Conservation (phyloP, 1,140 invertebrate genomes). For the Anastatus disparis region DNA sequence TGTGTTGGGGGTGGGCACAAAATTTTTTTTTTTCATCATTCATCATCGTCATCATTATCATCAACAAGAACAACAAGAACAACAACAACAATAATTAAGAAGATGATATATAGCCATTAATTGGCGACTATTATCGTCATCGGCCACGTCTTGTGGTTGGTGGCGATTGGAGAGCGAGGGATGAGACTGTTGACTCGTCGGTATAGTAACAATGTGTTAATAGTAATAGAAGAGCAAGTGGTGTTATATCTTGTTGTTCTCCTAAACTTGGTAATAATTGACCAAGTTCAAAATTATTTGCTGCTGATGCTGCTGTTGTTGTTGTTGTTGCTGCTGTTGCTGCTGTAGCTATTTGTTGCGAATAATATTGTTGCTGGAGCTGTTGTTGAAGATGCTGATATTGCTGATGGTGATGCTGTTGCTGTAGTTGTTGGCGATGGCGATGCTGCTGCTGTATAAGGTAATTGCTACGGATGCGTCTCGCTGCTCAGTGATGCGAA, state of each 20-base stretch:
- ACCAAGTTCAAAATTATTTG: no score
- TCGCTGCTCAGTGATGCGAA: conserved; percentile 31
- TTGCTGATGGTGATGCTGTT: background rate
- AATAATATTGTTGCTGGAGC: background rate
- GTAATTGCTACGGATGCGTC: conserved; percentile 7
- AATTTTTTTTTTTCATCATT: no score
- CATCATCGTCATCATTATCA: no score
- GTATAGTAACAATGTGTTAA: conserved; percentile 8
- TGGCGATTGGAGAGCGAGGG: background rate
- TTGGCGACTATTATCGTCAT: conserved; percentile 17
- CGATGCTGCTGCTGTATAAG: background rate
- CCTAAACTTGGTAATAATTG: no score
- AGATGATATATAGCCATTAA: no score
- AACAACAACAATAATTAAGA: conserved; percentile 39
- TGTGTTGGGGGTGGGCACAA: no score
- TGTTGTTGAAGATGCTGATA: background rate
- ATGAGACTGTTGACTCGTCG: background rate
- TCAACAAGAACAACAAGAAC: no score
- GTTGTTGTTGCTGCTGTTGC: background rate
- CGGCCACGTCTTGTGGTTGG: background rate
- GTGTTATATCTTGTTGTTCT: no score
- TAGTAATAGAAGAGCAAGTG: conserved; percentile 6
- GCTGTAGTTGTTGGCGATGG: background rate
- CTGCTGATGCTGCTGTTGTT: background rate
- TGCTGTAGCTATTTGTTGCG: background rate